A percentile compares a stretch with the other conserved stretches of the same genome.
Evolutionary conservation across 2,888 invertebrate species (phyloP).

Genomic region (Caenorhabditis zanzibari): DNA sequence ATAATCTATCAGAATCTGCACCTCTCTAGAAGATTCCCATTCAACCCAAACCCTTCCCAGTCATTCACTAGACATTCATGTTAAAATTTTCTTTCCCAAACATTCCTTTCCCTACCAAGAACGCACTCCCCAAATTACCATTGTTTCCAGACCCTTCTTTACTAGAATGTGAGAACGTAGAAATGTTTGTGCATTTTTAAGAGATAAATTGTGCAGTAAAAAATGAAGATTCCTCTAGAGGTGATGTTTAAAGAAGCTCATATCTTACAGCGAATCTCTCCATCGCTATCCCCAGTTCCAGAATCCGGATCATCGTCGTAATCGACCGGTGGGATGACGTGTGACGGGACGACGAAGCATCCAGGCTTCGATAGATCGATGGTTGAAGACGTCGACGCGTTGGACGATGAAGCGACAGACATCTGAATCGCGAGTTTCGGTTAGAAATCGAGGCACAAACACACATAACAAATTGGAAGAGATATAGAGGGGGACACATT

Average conservation of each 20-base stretch:
- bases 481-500: conserved; percentile 30
- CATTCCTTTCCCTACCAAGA: conserved; percentile 8
- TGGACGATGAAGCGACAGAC: conserved; percentile 76
- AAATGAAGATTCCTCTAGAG: conserved; percentile 15
- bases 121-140: conserved; percentile 6
- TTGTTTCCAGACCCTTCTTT: background rate
- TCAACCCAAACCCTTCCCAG: background rate
- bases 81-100: conserved; percentile 1
- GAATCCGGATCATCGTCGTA: conserved; percentile 82
- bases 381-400: conserved; percentile 66
- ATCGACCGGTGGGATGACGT: conserved; percentile 78
- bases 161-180: conserved; percentile 25
- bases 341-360: conserved; percentile 46
- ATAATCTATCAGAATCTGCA: no score
- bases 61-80: conserved; percentile 7
- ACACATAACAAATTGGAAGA: conserved; percentile 47
- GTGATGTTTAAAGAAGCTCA: conserved; percentile 32
- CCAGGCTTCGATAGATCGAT: conserved; percentile 53
- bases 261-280: conserved; percentile 73
- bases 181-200: conserved; percentile 14
- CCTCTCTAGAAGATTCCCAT: no score
- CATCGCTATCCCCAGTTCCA: conserved; percentile 81
- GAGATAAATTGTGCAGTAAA: background rate
- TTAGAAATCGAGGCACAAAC: conserved; percentile 51
- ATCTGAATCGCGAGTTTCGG: conserved; percentile 71